phyloP scores from a whole-genome alignment of 1,140 invertebrate species.

The Hetaerina americana region DNA sequence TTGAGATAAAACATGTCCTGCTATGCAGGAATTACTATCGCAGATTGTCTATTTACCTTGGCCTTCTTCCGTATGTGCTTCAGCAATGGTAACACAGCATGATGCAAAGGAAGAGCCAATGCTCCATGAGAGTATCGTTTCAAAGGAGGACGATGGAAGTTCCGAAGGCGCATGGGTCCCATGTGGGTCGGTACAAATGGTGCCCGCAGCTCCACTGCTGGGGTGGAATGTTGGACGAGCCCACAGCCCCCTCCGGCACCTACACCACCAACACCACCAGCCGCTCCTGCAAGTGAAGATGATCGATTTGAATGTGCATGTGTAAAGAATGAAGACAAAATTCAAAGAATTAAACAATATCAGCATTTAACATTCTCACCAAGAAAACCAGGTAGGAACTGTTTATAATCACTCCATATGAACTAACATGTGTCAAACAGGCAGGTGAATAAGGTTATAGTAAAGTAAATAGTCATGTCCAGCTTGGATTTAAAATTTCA shows the following conservation, averaged over 20 bases:
- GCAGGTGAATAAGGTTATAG: too few relatives aligned
- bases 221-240: constrained; percentile 92
- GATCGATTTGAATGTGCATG: background rate
- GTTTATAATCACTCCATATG: too few relatives aligned
- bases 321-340: too few relatives aligned
- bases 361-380: too few relatives aligned
- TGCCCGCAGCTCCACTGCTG: constrained; percentile 82
- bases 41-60: constrained; percentile 49
- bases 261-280: constrained; percentile 45
- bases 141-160: constrained; percentile 86
- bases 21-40: too few relatives aligned
- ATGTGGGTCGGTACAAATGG: constrained; percentile 94
- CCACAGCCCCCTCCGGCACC: constrained; percentile 54
- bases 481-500: too few relatives aligned
- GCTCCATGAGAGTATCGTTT: constrained; percentile 76
- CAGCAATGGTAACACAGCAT: constrained; percentile 63
- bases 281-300: constrained; percentile 42
- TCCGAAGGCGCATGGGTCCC: constrained; percentile 66
- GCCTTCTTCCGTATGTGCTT: constrained; percentile 90
- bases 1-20: too few relatives aligned
- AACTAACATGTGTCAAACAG: too few relatives aligned
- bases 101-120: constrained; percentile 52
- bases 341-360: too few relatives aligned
- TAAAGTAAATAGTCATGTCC: too few relatives aligned
- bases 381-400: too few relatives aligned